Evolutionary conservation across 2,113 vertebrate genomes (phyloP).

Genomic region (Morphnarchus princeps): DNA sequence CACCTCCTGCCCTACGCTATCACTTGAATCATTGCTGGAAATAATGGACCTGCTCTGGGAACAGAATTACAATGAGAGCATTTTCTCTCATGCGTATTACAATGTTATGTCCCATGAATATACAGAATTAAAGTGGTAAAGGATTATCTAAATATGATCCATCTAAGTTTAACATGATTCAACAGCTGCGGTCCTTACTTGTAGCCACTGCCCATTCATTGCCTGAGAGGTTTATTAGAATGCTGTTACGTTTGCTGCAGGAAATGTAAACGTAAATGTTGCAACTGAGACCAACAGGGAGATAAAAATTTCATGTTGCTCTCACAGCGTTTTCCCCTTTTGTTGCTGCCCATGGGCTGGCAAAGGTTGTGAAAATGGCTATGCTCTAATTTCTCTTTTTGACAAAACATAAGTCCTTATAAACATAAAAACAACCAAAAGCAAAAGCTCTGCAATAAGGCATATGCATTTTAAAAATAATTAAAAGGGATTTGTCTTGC

Average conservation of each 20-base stretch:
- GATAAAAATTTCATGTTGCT: background rate
- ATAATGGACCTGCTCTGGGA: background rate
- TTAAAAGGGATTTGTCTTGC: constrained; percentile 3
- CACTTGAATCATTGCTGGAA: background rate
- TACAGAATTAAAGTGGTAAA: background rate
- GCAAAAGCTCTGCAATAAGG: background rate
- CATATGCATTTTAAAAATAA: constrained; percentile 9
- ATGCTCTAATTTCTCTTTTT: background rate
- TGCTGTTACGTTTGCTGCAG: background rate
- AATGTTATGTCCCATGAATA: background rate
- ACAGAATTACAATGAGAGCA: background rate
- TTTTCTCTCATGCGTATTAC: background rate
- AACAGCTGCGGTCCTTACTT: background rate
- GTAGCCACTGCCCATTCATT: background rate
- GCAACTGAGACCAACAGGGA: background rate
- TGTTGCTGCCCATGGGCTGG: background rate
- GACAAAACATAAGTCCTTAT: background rate
- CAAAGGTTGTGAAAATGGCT: background rate
- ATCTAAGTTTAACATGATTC: background rate
- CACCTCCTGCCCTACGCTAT: background rate
- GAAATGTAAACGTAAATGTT: background rate
- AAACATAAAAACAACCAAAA: background rate
- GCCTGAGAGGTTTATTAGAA: background rate
- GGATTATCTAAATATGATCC: background rate
- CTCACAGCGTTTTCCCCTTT: background rate